Base-by-base conservation (phyloP, 92 coral and sea anemone species). In the Epizoanthus ramosus region DNA sequence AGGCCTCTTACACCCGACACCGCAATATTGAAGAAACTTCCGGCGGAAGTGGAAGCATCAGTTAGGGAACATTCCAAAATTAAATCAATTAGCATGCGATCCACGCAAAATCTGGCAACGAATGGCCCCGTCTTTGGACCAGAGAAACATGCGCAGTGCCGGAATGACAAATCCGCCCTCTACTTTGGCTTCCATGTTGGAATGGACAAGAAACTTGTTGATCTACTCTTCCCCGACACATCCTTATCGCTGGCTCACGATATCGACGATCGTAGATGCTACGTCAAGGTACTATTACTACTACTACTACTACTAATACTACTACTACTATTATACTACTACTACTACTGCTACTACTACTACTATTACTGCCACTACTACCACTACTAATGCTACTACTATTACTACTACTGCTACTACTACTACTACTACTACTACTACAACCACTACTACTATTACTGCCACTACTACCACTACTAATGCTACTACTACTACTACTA, bases 111-210 rank as follows among this genome's bases (percentile, higher is more conserved):
- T 5, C 58, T 43, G 4, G 8, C 19, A 16, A 37, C 68, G 3
- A 77, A 77, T 23, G 82, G 82, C 6, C 82, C 82, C 15, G 82
- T 77, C 23, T 77, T 77, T 39, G 58, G 61, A 22, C 6, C 5
- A 12, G 71, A 63, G 14, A 22, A 59, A 14, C 57, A 0, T 60
- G 82, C 59, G 2, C 43, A 43, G 17, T 77, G 82, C 57, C 57
- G 71, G 21, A 71, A 71, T 21, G 71, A 77, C 8, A 77, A 77
- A 41, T 77, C 82, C 1, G 6, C 57, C 63, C 71, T 77, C 35
- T 63, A 37, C 68, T 77, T 77, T 23, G 57, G 57, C 7, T 77
- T 77, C 8, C 71, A 77, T 41, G 58, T 19, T 4, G 71, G 59
- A 61, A 37, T 24, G 52, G 43, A 77, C 71, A 21, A 63, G 21